A percentile compares a stretch with the other conserved stretches of the same genome.
Evolutionary conservation across 2,888 invertebrate species (phyloP).

Genomic region (Schrankia costaestrigalis): DNA sequence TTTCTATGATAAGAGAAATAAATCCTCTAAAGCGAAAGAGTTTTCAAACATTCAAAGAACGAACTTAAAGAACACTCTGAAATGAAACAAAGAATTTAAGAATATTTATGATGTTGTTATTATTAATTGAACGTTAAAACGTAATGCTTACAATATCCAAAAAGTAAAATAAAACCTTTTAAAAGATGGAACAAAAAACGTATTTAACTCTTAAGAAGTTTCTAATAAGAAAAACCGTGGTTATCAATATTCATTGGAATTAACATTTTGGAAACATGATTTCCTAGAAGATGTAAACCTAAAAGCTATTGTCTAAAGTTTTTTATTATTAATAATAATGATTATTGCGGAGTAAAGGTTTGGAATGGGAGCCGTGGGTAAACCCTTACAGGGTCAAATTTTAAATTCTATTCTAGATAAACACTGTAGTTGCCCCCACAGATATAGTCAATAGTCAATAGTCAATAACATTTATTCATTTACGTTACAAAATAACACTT

Average conservation of each 20-base stretch:
- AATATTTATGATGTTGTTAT: too few relatives aligned
- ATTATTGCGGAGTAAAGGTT: too few relatives aligned
- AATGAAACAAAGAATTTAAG: too few relatives aligned
- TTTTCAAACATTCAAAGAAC: neutral
- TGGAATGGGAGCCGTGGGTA: too few relatives aligned
- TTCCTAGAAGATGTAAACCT: conserved; percentile 12
- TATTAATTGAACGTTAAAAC: neutral
- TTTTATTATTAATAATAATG: conserved; percentile 10
- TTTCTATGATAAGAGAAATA: too few relatives aligned
- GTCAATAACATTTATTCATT: too few relatives aligned
- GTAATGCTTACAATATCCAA: too few relatives aligned
- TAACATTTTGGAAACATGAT: conserved; percentile 18
- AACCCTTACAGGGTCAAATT: neutral
- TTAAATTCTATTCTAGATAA: neutral
- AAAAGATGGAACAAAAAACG: conserved; percentile 10
- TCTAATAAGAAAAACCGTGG: conserved; percentile 18
- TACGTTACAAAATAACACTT: too few relatives aligned
- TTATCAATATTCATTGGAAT: conserved; percentile 29
- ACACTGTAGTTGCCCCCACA: neutral
- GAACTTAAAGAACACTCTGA: too few relatives aligned
- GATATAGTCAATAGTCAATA: neutral
- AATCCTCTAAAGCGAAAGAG: neutral
- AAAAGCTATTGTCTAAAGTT: too few relatives aligned
- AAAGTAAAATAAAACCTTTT: neutral
- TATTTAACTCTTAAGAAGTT: conserved; percentile 22